A percentile compares a stretch with the other conserved stretches of the same genome.
Evolutionary conservation across 2,797 vertebrate genomes (phyloP).

Genomic region (Enteromius radiatus): DNA sequence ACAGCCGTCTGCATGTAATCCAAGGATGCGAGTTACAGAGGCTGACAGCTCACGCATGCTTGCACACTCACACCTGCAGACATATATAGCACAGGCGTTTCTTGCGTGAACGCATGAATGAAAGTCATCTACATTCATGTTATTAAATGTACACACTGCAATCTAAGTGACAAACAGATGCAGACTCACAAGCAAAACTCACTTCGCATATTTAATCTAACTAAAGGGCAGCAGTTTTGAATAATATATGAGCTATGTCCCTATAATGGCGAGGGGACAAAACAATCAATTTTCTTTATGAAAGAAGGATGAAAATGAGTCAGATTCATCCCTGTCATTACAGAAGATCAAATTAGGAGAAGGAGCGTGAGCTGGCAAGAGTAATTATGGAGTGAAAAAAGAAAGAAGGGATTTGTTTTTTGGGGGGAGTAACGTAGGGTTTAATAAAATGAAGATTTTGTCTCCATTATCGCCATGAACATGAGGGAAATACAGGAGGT

Average conservation of each 20-base stretch:
- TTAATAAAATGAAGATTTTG: constrained; percentile 31
- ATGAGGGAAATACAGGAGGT: constrained; percentile 32
- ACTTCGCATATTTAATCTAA: constrained; percentile 32
- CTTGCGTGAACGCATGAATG: constrained; percentile 3
- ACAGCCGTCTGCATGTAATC: constrained; percentile 24
- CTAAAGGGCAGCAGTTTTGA: constrained; percentile 41
- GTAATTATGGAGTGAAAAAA: constrained; percentile 47
- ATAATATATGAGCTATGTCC: constrained; percentile 48
- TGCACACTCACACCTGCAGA: constrained; percentile 6
- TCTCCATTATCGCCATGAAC: constrained; percentile 29
- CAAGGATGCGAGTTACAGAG: constrained; percentile 33
- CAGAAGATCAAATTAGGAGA: constrained; percentile 57
- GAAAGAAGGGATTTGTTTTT: background rate
- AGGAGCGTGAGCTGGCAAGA: constrained; percentile 39
- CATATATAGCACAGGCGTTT: constrained; percentile 13
- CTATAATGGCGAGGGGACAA: constrained; percentile 54
- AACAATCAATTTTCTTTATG: constrained; percentile 62
- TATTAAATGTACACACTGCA: background rate
- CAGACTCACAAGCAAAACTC: constrained; percentile 5
- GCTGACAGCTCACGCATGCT: constrained; percentile 47
- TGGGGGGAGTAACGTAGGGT: background rate
- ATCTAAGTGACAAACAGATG: background rate
- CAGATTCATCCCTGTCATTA: constrained; percentile 52
- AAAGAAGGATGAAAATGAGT: constrained; percentile 53
- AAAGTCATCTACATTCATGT: background rate